Evolutionary conservation across 1,140 invertebrate genomes (phyloP).

Genomic region (Tetranychus urticae): DNA sequence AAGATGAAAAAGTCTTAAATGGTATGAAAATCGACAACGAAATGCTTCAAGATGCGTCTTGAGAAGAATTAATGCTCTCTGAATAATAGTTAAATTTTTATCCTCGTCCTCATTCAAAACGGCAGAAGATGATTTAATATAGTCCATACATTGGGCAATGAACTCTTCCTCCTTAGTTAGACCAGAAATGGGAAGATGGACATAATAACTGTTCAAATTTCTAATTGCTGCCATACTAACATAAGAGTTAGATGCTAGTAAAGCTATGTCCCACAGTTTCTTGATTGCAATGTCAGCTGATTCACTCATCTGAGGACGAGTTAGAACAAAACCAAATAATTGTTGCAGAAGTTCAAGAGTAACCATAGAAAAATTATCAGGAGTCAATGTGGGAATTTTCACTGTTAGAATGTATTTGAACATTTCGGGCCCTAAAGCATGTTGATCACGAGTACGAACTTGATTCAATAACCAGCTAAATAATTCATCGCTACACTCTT

Average conservation of each 20-base stretch:
- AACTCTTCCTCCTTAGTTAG: slow-evolving; percentile 73
- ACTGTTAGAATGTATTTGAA: slow-evolving; percentile 62
- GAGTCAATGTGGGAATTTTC: slow-evolving; percentile 61
- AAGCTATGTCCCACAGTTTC: slow-evolving; percentile 74
- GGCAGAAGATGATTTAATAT: slow-evolving; percentile 49
- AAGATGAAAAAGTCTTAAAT: slow-evolving; percentile 55
- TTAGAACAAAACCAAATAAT: slow-evolving; percentile 47
- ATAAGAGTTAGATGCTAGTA: slow-evolving; percentile 65
- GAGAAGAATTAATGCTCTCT: slow-evolving; percentile 55
- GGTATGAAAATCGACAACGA: slow-evolving; percentile 56
- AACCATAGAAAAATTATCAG: slow-evolving; percentile 71
- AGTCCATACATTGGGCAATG: slow-evolving; percentile 57
- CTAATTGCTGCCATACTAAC: slow-evolving; percentile 81
- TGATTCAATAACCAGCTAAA: slow-evolving; percentile 75
- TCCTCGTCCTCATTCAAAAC: slow-evolving; percentile 42
- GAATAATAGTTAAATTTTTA: slow-evolving; percentile 57
- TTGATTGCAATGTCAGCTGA: slow-evolving; percentile 39
- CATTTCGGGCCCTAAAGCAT: slow-evolving; percentile 57
- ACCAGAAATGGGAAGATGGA: slow-evolving; percentile 27
- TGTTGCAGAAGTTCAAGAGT: slow-evolving; percentile 72
- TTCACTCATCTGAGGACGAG: neutral
- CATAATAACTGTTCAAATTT: slow-evolving; percentile 73
- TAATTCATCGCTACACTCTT: slow-evolving; percentile 61
- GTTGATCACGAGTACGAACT: slow-evolving; percentile 39
- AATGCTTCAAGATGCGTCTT: slow-evolving; percentile 83